Base-by-base conservation (phyloP, 2,888 invertebrate species). In the Rhogogaster chlorosoma region DNA sequence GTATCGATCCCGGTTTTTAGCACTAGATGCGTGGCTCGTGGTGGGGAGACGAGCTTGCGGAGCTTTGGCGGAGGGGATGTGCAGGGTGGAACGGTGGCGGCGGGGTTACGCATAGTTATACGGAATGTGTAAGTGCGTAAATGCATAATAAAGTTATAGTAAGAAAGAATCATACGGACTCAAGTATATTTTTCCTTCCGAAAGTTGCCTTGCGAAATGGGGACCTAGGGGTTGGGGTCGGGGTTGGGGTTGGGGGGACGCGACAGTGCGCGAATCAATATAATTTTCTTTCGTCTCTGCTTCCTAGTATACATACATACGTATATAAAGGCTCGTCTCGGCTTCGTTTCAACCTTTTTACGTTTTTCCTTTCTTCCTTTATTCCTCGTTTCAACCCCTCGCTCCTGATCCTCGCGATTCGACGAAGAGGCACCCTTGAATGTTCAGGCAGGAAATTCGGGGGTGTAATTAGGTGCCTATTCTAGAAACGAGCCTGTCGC, bases 1-100 rank as follows among this genome's bases (percentile, higher is more conserved):
- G 95, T 95, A 95, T 95, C 95, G 95, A 95, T 95, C 95, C 94
- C 93, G 94, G 94, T 95, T 95, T 95, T 95, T 95, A 95, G 94
- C 95, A 94, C 95, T 93, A 93, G 93, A 92, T 91, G 92, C 91
- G 92, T 90, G 91, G 90, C 26, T 38, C 61, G 89, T 86, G 87
- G 89, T 86, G 85, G 84, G 84, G 84, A 45, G 88, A 87, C 87
- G 88, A 67, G 64, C 45, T 57, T 70, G 67, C 67, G 29, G 87
- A 84, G 70, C 12, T 88, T 88, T 89, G 88, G 88, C 88, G 89
- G 89, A 89, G 89, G 89, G 89, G 89, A 88, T 89, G 88, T 88
- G 91, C 91, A 92, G 90, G 85, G 22, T 10, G 29, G 42, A 22
- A 67, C 85, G 87, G 87, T 87, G 86, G 89, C 89, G 91, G 57